phyloP scores from a whole-genome alignment of 2,797 vertebrate species.

The Pampus argenteus region DNA sequence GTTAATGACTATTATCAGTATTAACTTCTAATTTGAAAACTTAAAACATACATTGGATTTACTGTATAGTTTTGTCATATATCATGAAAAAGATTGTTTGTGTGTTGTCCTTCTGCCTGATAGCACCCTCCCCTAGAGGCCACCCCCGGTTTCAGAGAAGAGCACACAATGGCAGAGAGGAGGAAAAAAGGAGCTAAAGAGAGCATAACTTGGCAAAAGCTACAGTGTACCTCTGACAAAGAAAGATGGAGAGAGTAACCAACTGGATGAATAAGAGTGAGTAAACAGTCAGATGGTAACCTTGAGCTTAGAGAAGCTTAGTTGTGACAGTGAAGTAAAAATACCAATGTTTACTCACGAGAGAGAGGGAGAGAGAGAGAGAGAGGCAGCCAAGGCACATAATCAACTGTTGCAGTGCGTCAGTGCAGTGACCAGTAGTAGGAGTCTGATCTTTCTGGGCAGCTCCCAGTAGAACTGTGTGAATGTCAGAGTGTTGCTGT shows the following conservation, averaged over 20 bases:
- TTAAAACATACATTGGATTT: background rate
- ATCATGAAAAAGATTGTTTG: background rate
- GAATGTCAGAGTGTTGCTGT: constrained; percentile 54
- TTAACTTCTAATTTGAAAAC: background rate
- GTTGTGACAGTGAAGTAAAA: constrained; percentile 23
- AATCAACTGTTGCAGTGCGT: constrained; percentile 43
- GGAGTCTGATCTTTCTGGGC: constrained; percentile 36
- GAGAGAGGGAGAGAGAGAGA: constrained; percentile 21
- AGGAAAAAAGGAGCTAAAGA: constrained; percentile 8
- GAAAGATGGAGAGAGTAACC: constrained; percentile 31
- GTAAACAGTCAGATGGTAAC: constrained; percentile 41
- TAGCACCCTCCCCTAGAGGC: constrained; percentile 24
- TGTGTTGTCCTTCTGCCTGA: constrained; percentile 21
- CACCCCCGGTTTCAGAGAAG: constrained; percentile 15
- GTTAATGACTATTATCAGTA: background rate
- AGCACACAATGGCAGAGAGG: constrained; percentile 14
- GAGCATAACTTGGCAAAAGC: background rate
- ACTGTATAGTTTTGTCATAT: background rate
- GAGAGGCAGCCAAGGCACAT: constrained; percentile 22
- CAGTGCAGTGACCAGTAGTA: constrained; percentile 36
- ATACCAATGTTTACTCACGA: constrained; percentile 33
- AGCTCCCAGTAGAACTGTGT: constrained; percentile 42
- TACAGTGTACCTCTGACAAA: background rate
- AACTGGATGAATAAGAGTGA: constrained; percentile 25
- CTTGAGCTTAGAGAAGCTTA: constrained; percentile 38